Evolutionary conservation across 2,797 vertebrate genomes (phyloP).

Genomic region (Sebastes iracundus): DNA sequence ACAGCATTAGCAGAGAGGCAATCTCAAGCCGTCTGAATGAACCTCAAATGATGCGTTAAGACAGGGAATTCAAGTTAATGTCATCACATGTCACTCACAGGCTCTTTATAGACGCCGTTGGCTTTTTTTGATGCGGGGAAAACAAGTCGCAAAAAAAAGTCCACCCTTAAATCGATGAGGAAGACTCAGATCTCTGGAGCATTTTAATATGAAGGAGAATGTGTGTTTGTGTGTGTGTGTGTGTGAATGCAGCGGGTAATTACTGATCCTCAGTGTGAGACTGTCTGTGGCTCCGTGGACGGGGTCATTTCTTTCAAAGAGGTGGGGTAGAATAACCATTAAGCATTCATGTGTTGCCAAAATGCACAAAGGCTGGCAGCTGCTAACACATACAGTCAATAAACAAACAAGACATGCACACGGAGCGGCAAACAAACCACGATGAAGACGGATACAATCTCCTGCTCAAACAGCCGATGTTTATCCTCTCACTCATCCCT

Average conservation of each 20-base stretch:
- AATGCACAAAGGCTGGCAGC: constrained; percentile 62
- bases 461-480: constrained; percentile 68
- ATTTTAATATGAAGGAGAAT: constrained; percentile 52
- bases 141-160: constrained; percentile 56
- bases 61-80: constrained; percentile 77
- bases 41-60: constrained; percentile 76
- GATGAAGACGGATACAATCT: constrained; percentile 68
- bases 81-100: constrained; percentile 79
- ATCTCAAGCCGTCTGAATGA: constrained; percentile 70
- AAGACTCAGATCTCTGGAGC: constrained; percentile 56
- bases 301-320: constrained; percentile 71
- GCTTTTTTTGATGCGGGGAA: constrained; percentile 55
- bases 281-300: constrained; percentile 51
- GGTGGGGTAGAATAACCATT: constrained; percentile 76
- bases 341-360: constrained; percentile 77
- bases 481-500: constrained; percentile 63
- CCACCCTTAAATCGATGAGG: constrained; percentile 63
- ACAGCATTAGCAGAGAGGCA: constrained; percentile 72
- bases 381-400: constrained; percentile 62
- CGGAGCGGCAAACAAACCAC: constrained; percentile 65
- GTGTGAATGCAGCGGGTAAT: constrained; percentile 59
- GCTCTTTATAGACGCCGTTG: constrained; percentile 47
- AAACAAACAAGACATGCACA: constrained; percentile 66
- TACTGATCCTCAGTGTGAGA: constrained; percentile 66
- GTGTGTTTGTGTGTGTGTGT: constrained; percentile 7